These are phyloP conservation scores for Myotis planiceps DNA, from an alignment of 2,797 vertebrate genomes.

Conservation along the genomic window DNA sequence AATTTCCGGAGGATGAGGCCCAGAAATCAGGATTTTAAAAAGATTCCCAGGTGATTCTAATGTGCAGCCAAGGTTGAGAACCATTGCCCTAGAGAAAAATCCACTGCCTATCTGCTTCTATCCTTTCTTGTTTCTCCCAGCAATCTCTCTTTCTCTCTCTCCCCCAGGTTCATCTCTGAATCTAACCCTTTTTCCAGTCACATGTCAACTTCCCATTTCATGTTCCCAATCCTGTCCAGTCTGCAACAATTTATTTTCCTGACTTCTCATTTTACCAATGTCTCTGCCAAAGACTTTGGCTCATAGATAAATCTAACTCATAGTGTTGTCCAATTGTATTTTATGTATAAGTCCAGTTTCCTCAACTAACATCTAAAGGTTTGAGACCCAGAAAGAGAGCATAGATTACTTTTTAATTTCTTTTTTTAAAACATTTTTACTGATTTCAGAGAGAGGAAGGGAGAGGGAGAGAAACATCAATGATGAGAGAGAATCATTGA, in stretches of 20 bases:
- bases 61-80: too few species aligned
- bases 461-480: too few species aligned
- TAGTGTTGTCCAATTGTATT: background rate
- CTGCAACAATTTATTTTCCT: constrained; percentile 3
- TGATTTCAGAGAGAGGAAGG: too few species aligned
- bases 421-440: too few species aligned
- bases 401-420: background rate
- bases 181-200: background rate
- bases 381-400: background rate
- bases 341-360: background rate
- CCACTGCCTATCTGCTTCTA: background rate
- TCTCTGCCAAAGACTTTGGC: constrained; percentile 7
- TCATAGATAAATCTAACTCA: background rate
- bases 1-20: too few species aligned
- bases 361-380: background rate
- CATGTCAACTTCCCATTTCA: background rate
- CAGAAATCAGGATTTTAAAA: too few species aligned
- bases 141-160: background rate
- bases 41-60: too few species aligned
- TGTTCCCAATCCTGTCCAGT: background rate
- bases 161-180: background rate
- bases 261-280: background rate
- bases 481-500: too few species aligned
- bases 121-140: background rate
- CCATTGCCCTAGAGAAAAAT: background rate